Conservation (phyloP, 2,888 invertebrate species). For the Drosophila trichaetosa region DNA sequence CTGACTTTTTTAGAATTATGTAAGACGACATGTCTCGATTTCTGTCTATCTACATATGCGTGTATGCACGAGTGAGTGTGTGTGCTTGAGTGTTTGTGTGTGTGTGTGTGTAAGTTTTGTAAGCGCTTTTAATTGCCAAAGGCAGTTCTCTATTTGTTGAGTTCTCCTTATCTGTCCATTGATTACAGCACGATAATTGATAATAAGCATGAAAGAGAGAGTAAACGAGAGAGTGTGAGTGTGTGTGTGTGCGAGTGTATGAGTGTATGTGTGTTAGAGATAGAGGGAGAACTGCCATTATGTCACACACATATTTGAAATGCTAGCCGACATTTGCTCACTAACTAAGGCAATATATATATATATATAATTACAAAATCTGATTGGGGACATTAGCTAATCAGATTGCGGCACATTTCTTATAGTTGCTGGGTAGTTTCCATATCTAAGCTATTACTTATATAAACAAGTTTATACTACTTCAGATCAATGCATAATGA, state of each 20-base stretch:
- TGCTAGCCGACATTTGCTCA: slow-evolving; percentile 18
- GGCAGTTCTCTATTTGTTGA: slow-evolving; percentile 56
- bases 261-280: slow-evolving; percentile 1
- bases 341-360: slow-evolving; percentile 30
- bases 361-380: slow-evolving; percentile 60
- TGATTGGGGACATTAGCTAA: slow-evolving; percentile 53
- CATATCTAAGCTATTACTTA: not conserved
- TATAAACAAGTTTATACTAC: not conserved
- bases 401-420: slow-evolving; percentile 20
- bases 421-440: not conserved
- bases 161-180: slow-evolving; percentile 67
- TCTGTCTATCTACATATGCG: slow-evolving; percentile 36
- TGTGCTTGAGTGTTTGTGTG: not conserved
- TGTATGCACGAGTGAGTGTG: not conserved
- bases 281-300: slow-evolving; percentile 47
- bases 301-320: slow-evolving; percentile 50
- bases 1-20: slow-evolving; percentile 67
- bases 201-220: slow-evolving; percentile 49
- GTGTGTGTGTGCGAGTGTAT: not conserved
- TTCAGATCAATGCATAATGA: slow-evolving; percentile 2
- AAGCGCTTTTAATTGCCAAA: slow-evolving; percentile 60
- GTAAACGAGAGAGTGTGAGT: slow-evolving; percentile 29
- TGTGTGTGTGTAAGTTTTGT: slow-evolving; percentile 53
- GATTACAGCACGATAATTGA: slow-evolving; percentile 62
- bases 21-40: slow-evolving; percentile 59